Base-by-base conservation (phyloP, 2,797 vertebrate genomes). In the Dicrostonyx torquatus region DNA sequence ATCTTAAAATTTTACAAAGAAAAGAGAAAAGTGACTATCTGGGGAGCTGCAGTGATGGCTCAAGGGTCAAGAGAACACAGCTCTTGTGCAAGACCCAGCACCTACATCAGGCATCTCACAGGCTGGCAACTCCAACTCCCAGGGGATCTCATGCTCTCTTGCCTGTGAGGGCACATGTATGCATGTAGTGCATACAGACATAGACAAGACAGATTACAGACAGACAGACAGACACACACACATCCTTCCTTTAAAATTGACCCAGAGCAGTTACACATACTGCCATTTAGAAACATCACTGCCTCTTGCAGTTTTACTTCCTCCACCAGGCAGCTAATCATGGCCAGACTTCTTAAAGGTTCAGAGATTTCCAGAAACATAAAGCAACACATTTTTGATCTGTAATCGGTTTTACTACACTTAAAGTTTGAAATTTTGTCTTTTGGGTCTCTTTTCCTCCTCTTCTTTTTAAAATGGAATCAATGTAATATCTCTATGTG, bases 401-500 rank as follows among this genome's bases (percentile, higher is more conserved):
- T 96, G 75, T 45, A 92, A 94, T 93, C 50, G 95, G 94, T 96
- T 97, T 97, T 93, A 96, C 97, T 91, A 96, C 75, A 87, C 68
- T 76, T 93, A 91, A 97, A 96, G 94, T 95, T 96, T 97, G 95
- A 96, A 93, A 97, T 97, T 98, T 97, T 97, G 96, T 96, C 95
- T 96, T 95, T 82, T 92, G 85, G 70, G 96, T 97, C 84, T 87
- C 88, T 94, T 78, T 82, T 34, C 14, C 17, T 40, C 11, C 18
- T 87, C n/a, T 3, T 50, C 12, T 60, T 90, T 84, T 95, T 93
- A 93, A 94, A 82, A 94, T 80, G 97, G 91, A 95, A 97, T 97
- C 96, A 77, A 97, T 97, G 97, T 95, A 97, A 84, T 92, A 90
- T 96, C 94, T 98, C 91, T 98, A 98, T 97, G 96, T 79, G 95